Conservation (phyloP, 30 jellyfish, hydroid and myxozoan genomes). For the Hydractinia echinata region DNA sequence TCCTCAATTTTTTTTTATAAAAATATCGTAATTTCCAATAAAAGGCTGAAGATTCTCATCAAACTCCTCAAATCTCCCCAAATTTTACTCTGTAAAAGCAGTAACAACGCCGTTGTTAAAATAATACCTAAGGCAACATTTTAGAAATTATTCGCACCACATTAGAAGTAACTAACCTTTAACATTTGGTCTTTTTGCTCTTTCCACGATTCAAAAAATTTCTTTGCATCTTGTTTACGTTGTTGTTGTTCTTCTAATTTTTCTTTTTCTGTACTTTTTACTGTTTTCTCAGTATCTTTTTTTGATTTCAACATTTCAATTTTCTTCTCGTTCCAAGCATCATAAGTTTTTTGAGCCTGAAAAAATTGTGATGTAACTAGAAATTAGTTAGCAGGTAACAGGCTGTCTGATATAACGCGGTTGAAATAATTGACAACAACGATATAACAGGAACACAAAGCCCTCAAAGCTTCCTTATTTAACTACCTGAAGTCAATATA, state of each 20-base stretch:
- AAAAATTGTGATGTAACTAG: background rate
- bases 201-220: slow-evolving; percentile 73
- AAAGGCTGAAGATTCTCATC: no score
- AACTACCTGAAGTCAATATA: no score
- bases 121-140: no score
- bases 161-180: slow-evolving; percentile 3
- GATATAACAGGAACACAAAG: no score
- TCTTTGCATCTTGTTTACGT: slow-evolving; percentile 56
- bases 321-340: slow-evolving; percentile 64
- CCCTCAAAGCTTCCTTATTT: no score
- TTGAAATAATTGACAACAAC: no score
- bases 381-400: background rate
- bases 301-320: slow-evolving; percentile 38
- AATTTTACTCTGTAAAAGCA: no score
- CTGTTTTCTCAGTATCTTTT: slow-evolving; percentile 16
- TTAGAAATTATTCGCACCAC: background rate
- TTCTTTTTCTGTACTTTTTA: slow-evolving; percentile 45
- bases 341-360: slow-evolving; percentile 72
- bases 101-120: no score
- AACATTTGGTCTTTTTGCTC: slow-evolving; percentile 51
- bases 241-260: slow-evolving; percentile 54
- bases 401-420: no score
- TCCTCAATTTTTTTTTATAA: no score
- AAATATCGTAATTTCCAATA: no score
- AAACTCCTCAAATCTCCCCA: no score